Conservation (phyloP, 1,140 invertebrate species). For the Bombus terrestris region DNA sequence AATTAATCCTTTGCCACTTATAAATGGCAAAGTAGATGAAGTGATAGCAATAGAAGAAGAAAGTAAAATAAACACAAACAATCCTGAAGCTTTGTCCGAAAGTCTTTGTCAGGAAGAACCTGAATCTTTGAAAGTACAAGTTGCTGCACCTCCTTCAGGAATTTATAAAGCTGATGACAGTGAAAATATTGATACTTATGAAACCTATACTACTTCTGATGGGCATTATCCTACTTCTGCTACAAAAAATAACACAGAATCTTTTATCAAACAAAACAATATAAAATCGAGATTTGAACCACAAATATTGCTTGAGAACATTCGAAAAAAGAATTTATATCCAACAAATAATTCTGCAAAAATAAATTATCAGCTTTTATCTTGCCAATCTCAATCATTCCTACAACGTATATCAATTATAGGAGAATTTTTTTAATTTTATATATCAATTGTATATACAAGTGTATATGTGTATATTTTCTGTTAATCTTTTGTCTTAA, state of each 20-base stretch:
- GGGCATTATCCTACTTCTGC: constrained; percentile 53
- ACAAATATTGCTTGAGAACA: constrained; percentile 84
- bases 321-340: constrained; percentile 84
- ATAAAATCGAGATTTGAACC: constrained; percentile 83
- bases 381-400: constrained; percentile 88
- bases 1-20: background rate
- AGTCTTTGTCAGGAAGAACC: background rate
- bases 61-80: constrained; percentile 20
- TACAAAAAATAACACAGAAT: constrained; percentile 54
- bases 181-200: constrained; percentile 71
- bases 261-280: constrained; percentile 54
- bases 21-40: background rate
- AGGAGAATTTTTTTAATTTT: constrained; percentile 85
- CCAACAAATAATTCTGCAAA: constrained; percentile 81
- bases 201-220: constrained; percentile 50
- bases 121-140: constrained; percentile 49
- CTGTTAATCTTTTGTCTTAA: background rate
- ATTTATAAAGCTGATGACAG: constrained; percentile 75
- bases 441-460: constrained; percentile 3
- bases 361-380: constrained; percentile 84
- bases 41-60: constrained; percentile 1
- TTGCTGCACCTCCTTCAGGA: constrained; percentile 67
- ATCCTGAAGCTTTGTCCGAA: background rate
- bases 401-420: constrained; percentile 88
- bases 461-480: background rate